phyloP scores from a whole-genome alignment of 2,797 vertebrate species.

The Myotis daubentonii region DNA sequence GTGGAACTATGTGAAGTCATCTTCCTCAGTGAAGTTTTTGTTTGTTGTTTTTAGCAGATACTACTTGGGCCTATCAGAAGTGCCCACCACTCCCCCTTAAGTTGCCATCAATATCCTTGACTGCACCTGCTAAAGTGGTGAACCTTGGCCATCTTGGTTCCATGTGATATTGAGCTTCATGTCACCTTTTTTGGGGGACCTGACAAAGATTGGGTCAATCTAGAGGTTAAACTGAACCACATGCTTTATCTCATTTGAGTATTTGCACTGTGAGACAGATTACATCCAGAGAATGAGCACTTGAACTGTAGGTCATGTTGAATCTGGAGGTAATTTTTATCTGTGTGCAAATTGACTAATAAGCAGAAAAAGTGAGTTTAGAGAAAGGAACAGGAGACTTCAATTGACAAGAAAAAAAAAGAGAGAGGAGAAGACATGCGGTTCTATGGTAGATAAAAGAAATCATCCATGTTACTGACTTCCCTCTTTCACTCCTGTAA shows the following conservation, averaged over 20 bases:
- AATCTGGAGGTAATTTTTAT: conserved; percentile 1
- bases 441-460: not conserved
- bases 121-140: not conserved
- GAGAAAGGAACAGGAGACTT: not conserved
- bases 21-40: not conserved
- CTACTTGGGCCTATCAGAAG: not conserved
- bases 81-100: not conserved
- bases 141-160: not conserved
- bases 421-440: not conserved
- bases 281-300: not conserved
- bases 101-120: not conserved
- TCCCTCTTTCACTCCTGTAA: not conserved
- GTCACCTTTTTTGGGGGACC: not conserved
- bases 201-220: not conserved
- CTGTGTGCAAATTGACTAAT: not conserved
- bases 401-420: not conserved
- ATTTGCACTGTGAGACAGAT: not conserved
- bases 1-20: not conserved
- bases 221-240: not conserved
- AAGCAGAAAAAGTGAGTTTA: not conserved
- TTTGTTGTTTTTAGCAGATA: not conserved
- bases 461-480: not conserved
- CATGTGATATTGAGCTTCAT: not conserved
- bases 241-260: conserved; percentile 17
- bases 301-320: not conserved